phyloP scores from a whole-genome alignment of 2,113 vertebrate species.

The Corythoichthys haematopterus region DNA sequence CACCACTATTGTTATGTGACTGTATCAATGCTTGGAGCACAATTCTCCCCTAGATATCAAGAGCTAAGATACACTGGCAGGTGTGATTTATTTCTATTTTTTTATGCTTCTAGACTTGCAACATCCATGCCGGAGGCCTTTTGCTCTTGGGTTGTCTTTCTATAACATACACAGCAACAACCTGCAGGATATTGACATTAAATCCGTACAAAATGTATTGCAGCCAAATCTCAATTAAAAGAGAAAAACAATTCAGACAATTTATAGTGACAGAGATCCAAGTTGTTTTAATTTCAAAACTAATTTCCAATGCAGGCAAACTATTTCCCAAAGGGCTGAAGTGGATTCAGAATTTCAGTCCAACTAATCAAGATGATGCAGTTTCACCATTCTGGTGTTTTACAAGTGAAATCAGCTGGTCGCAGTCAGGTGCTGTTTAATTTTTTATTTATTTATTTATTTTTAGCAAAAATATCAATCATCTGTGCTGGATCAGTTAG shows the following conservation, averaged over 20 bases:
- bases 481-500: no score
- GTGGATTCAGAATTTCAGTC: no score
- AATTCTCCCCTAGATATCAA: conserved; percentile 42
- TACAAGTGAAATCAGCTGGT: no score
- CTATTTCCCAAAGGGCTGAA: no score
- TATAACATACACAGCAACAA: neutral
- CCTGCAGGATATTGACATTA: neutral
- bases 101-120: conserved; percentile 10
- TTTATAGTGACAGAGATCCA: no score
- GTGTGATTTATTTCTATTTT: conserved; percentile 49
- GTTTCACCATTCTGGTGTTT: no score
- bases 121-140: neutral
- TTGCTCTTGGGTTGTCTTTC: neutral
- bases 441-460: no score
- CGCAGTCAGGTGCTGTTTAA: no score
- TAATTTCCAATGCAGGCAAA: no score
- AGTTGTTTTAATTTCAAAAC: no score
- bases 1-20: conserved; percentile 56
- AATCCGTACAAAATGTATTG: neutral
- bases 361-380: no score
- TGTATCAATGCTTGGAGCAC: conserved; percentile 61
- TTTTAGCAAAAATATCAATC: no score
- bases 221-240: neutral
- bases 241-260: neutral
- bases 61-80: conserved; percentile 37